Base-by-base conservation (phyloP, 2,113 vertebrate genomes). In the Dasypus novemcinctus region DNA sequence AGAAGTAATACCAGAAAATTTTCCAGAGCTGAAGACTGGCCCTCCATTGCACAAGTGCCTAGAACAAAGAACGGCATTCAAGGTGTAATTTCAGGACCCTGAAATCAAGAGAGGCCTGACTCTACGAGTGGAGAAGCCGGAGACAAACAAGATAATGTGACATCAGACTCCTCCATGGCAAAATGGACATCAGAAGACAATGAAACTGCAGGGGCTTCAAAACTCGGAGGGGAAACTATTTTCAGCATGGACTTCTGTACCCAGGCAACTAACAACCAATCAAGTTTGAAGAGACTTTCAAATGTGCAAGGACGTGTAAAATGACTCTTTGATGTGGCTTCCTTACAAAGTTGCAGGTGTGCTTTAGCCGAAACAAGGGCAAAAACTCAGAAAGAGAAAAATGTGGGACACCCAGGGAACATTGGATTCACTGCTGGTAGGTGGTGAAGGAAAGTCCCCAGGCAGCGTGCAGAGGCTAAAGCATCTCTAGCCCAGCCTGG, bases 1-100 rank as follows among this genome's bases (percentile, higher is more conserved):
- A 89, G 86, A 94, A 80, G 69, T 71, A 79, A 94, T 36, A 79
- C 64, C 41, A 87, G 83, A 95, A 93, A 95, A 81, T 36, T 64
- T 66, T 61, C 72, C n/a, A 38, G 41, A 75, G 54, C 49, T 18
- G 38, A 83, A 80, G 25, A 87, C 64, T 27, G 0, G 57, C 25
- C 27, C 15, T 57, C 38, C 33, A 41, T 2, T 5, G 33, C 57
- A 46, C 23, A 29, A 79, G 31, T 5, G 64, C 12, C 74, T 10
- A 25, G 43, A 31, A 79, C 18, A 79, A 27, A 4, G 13, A 1
- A 10, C 18, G 64, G 64, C 36, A 36, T 49, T 75, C 18, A 4
- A 1, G 8, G 33, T 2, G 23, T 1, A 29, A 33, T 12, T 33
- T 69, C 38, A 23, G 68, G 36, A 15, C 41, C 27, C 54, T 31